These are phyloP conservation scores for Lithodes maja DNA, from an alignment of 2,888 invertebrate species.

Conservation along the genomic window DNA sequence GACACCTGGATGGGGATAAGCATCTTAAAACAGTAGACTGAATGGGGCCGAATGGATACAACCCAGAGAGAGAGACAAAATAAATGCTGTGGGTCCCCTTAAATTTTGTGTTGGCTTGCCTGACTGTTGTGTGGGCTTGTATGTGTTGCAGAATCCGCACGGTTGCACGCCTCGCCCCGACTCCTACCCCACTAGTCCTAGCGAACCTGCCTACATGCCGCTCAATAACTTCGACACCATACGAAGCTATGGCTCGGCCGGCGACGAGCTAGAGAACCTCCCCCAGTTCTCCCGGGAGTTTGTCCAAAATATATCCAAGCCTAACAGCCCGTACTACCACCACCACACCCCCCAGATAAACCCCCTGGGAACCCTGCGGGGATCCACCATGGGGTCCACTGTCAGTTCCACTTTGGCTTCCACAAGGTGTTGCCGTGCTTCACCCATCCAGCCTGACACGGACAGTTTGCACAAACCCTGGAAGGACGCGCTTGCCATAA, in stretches of 20 bases:
- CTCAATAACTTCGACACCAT: slow-evolving; percentile 92
- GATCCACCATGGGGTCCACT: slow-evolving; percentile 46
- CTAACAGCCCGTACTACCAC: slow-evolving; percentile 71
- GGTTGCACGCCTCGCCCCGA: slow-evolving; percentile 81
- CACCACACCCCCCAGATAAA: slow-evolving; percentile 58
- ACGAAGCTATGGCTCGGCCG: slow-evolving; percentile 94
- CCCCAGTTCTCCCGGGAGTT: slow-evolving; percentile 74
- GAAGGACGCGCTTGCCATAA: slow-evolving; percentile 73
- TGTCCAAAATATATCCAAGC: slow-evolving; percentile 74
- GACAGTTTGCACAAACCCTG: slow-evolving; percentile 85
- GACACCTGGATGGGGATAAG: too few relatives aligned
- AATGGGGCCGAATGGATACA: too few relatives aligned
- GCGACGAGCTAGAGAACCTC: slow-evolving; percentile 87
- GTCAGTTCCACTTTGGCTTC: slow-evolving; percentile 50
- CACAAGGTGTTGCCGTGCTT: slow-evolving; percentile 73
- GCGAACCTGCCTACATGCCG: slow-evolving; percentile 78
- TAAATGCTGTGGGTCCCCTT: too few relatives aligned
- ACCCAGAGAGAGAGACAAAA: too few relatives aligned
- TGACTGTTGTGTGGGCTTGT: slow-evolving; percentile 75
- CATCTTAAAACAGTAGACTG: too few relatives aligned
- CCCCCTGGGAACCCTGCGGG: slow-evolving; percentile 54
- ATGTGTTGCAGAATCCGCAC: slow-evolving; percentile 73
- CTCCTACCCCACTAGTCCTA: slow-evolving; percentile 85
- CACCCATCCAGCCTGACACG: slow-evolving; percentile 77
- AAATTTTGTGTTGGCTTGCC: slow-evolving; percentile 61